A percentile compares a stretch with the other conserved stretches of the same genome.
These are phyloP conservation scores for Zaprionus nigranus DNA, from an alignment of 1,140 invertebrate species.

Conservation along the genomic window DNA sequence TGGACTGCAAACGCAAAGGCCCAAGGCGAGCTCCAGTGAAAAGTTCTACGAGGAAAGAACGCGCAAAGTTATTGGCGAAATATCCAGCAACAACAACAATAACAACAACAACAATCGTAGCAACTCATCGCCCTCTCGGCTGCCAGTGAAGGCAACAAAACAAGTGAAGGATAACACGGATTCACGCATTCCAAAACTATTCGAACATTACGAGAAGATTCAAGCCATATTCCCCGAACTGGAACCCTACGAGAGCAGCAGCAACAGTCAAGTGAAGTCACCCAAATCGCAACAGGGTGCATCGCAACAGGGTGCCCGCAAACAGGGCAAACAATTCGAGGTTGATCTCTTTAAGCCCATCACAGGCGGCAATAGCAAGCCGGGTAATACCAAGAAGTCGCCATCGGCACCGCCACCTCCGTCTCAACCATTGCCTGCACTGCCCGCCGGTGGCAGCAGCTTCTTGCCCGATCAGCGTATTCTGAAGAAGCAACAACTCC, in stretches of 20 bases:
- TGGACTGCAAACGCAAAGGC: constrained; percentile 59
- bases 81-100: constrained; percentile 19
- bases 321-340: constrained; percentile 70
- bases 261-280: constrained; percentile 5
- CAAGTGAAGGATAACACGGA: constrained; percentile 86
- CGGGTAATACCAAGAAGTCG: constrained; percentile 79
- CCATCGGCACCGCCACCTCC: constrained; percentile 69
- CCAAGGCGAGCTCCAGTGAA: constrained; percentile 61
- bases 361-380: constrained; percentile 46
- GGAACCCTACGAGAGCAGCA: constrained; percentile 85
- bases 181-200: constrained; percentile 88
- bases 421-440: constrained; percentile 39
- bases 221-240: constrained; percentile 90
- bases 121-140: constrained; percentile 16
- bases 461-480: constrained; percentile 80
- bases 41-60: constrained; percentile 65
- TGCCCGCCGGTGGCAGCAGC: constrained; percentile 66
- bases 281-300: not conserved
- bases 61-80: constrained; percentile 75
- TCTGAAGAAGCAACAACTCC: constrained; percentile 73
- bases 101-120: constrained; percentile 34
- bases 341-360: constrained; percentile 66
- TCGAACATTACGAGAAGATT: constrained; percentile 90
- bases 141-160: constrained; percentile 86
- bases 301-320: constrained; percentile 22